Conservation (phyloP, 2,888 invertebrate genomes). For the Formica aserva region DNA sequence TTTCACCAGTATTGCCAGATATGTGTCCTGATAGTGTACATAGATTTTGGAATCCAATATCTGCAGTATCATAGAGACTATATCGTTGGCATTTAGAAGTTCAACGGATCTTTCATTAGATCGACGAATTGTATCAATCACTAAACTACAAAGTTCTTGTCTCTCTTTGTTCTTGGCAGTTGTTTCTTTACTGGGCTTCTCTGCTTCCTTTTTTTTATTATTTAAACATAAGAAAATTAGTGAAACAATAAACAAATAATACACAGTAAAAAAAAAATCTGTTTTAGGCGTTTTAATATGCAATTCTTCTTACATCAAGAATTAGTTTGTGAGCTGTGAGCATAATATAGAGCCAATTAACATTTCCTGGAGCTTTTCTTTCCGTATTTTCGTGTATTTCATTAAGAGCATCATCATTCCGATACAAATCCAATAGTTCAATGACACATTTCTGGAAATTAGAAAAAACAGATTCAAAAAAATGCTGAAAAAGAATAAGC, state of each 20-base stretch:
- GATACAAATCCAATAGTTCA: slow-evolving; percentile 72
- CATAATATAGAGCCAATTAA: slow-evolving; percentile 74
- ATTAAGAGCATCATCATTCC: slow-evolving; percentile 67
- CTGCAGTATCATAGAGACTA: slow-evolving; percentile 75
- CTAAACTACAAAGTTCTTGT: slow-evolving; percentile 33
- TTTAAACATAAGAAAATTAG: slow-evolving; percentile 10
- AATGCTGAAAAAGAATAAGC: not conserved
- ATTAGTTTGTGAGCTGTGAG: slow-evolving; percentile 73
- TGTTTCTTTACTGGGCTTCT: slow-evolving; percentile 83
- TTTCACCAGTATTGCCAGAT: slow-evolving; percentile 87
- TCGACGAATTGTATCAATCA: slow-evolving; percentile 58
- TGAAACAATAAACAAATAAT: not conserved
- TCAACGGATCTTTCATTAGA: slow-evolving; percentile 43
- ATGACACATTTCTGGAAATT: slow-evolving; percentile 74
- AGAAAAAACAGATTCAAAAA: not conserved
- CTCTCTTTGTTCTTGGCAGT: slow-evolving; percentile 85
- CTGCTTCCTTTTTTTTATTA: slow-evolving; percentile 86
- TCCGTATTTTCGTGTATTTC: slow-evolving; percentile 75
- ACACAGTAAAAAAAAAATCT: not conserved
- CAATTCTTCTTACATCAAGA: slow-evolving; percentile 69
- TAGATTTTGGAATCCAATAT: slow-evolving; percentile 81
- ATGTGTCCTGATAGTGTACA: slow-evolving; percentile 86
- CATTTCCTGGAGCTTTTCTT: slow-evolving; percentile 32
- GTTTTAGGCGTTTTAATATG: slow-evolving; percentile 6
- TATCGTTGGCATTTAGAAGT: slow-evolving; percentile 52